phyloP scores from a whole-genome alignment of 2,113 vertebrate genomes.

The Platysternon megacephalum region DNA sequence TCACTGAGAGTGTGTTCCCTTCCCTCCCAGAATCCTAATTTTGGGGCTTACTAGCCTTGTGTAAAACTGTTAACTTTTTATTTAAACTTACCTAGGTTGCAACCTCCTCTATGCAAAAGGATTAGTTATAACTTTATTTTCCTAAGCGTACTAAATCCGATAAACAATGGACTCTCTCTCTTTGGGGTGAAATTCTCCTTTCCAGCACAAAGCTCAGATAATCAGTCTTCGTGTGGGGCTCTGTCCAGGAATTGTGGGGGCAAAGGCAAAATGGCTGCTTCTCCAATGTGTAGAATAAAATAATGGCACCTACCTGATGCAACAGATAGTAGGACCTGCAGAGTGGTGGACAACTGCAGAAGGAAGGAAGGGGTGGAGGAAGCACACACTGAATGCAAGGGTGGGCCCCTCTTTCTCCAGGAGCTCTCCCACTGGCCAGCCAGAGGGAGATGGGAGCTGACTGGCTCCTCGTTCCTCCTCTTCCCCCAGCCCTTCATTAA shows the following conservation, averaged over 20 bases:
- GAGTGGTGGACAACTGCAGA: no score
- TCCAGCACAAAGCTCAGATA: background rate
- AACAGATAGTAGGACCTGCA: no score
- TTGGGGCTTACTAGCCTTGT: background rate
- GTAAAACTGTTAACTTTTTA: background rate
- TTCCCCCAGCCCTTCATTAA: no score
- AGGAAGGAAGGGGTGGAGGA: no score
- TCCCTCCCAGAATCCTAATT: slow-evolving; percentile 31
- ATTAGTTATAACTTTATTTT: background rate
- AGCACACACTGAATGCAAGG: no score
- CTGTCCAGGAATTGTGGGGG: background rate
- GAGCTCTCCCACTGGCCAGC: no score
- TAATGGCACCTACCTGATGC: no score
- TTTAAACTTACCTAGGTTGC: slow-evolving; percentile 29
- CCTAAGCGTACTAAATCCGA: background rate
- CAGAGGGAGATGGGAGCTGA: no score
- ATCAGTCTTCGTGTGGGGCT: background rate
- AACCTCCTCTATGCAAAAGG: background rate
- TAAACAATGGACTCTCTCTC: background rate
- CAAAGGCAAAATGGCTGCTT: background rate
- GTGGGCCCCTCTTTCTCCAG: no score
- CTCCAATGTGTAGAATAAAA: accelerated
- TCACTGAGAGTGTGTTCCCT: background rate
- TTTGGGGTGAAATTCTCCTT: background rate
- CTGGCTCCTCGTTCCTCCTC: no score